Base-by-base conservation (phyloP, 35 echinoderm and acorn worm species). In the Acanthaster planci region DNA sequence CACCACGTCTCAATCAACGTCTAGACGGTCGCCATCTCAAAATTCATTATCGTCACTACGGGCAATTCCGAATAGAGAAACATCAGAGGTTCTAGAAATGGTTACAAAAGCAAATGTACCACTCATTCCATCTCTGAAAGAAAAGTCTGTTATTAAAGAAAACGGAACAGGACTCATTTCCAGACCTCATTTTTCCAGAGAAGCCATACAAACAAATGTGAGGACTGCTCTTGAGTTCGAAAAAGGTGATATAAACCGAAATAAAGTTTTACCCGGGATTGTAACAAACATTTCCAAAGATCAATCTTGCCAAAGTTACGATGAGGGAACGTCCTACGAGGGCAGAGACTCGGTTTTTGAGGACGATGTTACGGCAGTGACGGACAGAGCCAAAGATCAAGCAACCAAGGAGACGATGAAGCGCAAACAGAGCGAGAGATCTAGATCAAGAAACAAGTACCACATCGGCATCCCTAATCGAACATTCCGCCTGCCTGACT, bases 401-500 rank as follows among this genome's bases (percentile, higher is more conserved):
- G 75, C 82, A 67, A 82, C 81, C 55, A 80, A 44, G 31, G 37
- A 81, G 57, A 81, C 79, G 21, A 44, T 82, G 30, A 81, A 67
- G 77, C 55, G 47, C 56, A 81, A 86, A 51, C 64, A 80, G n/a
- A 34, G 64, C 9, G 64, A 72, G 30, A 19, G 23, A 10, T 10
- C 26, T 0, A 84, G 81, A 32, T 78, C 76, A 7, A 87, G 81
- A 64, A 77, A 87, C 47, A 92, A 83, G 76, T 92, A 92, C 44
- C 90, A 92, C 35, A 64, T 92, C 29, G 79, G 84, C 0, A 92
- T 92, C 38, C 57, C 85, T 8, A 92, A 80, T 34, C 40, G 84
- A 35, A 76, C 84, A 15, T 87, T 82, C 40, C 80, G 47, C 19
- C 52, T 89, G 19, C 87, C 87, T 21, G 27, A 84, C 16, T 89